Percentiles rank a stretch among this genome's conserved stretches.
Conservation (phyloP, 2,113 vertebrate species). For the mouse (Mus musculus) region DNA sequence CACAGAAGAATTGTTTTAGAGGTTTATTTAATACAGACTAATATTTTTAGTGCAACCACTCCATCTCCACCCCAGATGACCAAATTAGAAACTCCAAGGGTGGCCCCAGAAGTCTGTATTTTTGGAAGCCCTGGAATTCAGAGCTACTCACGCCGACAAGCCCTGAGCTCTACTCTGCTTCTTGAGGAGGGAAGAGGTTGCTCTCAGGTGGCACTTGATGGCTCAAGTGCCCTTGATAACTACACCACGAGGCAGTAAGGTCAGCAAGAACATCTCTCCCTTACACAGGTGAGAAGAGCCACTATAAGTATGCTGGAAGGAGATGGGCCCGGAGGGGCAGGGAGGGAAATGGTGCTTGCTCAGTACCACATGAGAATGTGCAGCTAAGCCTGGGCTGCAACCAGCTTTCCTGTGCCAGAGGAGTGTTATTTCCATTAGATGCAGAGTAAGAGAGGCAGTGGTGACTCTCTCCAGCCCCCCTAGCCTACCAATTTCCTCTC, state of each 20-base stretch:
- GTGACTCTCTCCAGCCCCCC: neutral
- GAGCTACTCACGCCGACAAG: neutral
- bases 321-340: neutral
- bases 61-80: neutral
- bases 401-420: neutral
- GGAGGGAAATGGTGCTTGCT: neutral
- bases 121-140: neutral
- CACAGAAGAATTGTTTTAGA: neutral
- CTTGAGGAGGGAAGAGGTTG: neutral
- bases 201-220: neutral
- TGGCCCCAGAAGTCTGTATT: neutral
- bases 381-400: neutral
- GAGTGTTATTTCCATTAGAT: slow-evolving; percentile 50
- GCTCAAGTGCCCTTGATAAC: neutral
- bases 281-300: neutral
- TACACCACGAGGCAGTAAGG: neutral
- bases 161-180: neutral
- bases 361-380: neutral
- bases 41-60: neutral
- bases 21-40: neutral
- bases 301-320: neutral
- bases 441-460: neutral
- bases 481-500: slow-evolving; percentile 50
- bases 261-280: neutral
- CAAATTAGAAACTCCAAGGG: neutral